Evolutionary conservation across 2,113 vertebrate species (phyloP), one percentile per base, ranked within the genome.

Genomic region (Phasianus colchicus): DNA sequence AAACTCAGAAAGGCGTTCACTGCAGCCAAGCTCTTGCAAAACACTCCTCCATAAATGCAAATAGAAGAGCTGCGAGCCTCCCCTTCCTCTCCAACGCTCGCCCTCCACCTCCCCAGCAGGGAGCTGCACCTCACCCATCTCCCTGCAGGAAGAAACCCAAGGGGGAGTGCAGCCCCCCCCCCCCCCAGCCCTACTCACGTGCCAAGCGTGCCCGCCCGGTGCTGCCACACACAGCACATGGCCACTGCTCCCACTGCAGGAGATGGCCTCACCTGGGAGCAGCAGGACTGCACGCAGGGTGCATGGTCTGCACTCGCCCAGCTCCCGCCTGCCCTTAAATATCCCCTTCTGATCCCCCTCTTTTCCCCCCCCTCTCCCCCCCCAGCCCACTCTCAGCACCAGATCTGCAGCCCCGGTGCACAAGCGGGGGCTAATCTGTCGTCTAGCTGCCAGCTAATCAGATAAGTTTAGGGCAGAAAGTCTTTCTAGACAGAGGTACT

Each of bases 361-460:
- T 63, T 75, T 57, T 29, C 34, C 74, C 92, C 67, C 64, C 91
- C n/a, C 34, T n/a, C n/a, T n/a, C 70, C 90, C 72, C 64, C 91
- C 58, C n/a, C 45, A 32, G 74, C 50, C 50, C 50, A 30, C 54
- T 57, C 54, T 57, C 6, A 17, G 75, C 70, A 40, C 82, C 66
- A 54, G 52, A 54, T 54, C 52, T 10, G 90, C 92, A 84, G 16
- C 69, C 75, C 83, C 17, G 11, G 86, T 3, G 84, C 83, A 92
- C 85, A 60, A 91, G 92, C 82, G 50, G 87, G 77, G 89, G 89
- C 89, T 96, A 96, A 96, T 91, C 96, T 77, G 79, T 52, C 81
- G 81, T 47, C 86, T 82, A 79, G 93, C 72, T 85, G 76, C 10
- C 89, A 70, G 86, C 92, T 97, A 97, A 98, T 91, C 97, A 90